Base-by-base conservation (phyloP, 2,797 vertebrate genomes). In the Nothura maculosa region DNA sequence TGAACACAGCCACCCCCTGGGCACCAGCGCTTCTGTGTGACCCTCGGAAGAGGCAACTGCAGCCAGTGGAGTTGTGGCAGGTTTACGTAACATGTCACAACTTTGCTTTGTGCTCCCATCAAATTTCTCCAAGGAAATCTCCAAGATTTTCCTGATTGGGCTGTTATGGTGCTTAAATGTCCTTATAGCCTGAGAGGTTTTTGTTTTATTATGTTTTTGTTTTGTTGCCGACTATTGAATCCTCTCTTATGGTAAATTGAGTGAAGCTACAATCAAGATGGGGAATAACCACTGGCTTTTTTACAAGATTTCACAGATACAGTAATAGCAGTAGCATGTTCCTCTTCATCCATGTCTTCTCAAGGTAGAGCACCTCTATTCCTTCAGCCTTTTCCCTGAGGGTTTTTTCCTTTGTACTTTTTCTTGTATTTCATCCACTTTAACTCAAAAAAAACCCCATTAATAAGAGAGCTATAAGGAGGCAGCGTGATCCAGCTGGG, bases 161-260 rank as follows among this genome's bases (percentile, higher is more conserved):
- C 76, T 83, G 16, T 54, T 87, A 67, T 66, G 7, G 16, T 32
- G 11, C 57, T 92, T 81, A 89, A 78, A 38, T 78, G 48, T 80
- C 83, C 69, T 73, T 78, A 52, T 0, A 78, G 54, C 72, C 47
- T 25, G 45, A 81, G 75, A 50, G 12, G 1, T 9, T 27, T 7
- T 27, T 1, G 22, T 58, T 45, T 74, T 70, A 40, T 43, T 55
- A 36, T 47, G 20, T 20, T 47, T 47, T 47, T 52, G 8, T 54
- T 1, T 25, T 54, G 32, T 55, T 36, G 20, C 10, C 40, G 36
- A 45, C 58, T 25, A 66, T 77, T 79, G 80, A 73, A 85, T 87
- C 43, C 68, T 80, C 87, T 66, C 87, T 77, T 28, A 66, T 48
- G 73, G 89, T 82, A 58, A 92, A 72, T 92, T 75, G 93, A 89